Conservation (phyloP, 2,797 vertebrate species). For the Discoglossus pictus region DNA sequence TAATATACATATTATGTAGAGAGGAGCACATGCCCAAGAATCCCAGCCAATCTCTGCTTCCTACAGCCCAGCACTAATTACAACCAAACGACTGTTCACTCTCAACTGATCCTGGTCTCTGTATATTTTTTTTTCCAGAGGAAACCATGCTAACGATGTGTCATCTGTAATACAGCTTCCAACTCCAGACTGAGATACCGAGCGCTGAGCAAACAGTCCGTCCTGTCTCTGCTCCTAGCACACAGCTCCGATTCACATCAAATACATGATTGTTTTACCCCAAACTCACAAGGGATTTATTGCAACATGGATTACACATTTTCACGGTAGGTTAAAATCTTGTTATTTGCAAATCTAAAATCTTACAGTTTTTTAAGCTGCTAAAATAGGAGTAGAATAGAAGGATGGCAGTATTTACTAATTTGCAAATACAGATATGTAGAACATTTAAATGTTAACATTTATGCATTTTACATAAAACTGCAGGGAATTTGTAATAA, state of each 20-base stretch:
- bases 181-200: conserved; percentile 47
- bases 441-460: too few relatives aligned
- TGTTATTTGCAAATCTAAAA: conserved; percentile 42
- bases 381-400: too few relatives aligned
- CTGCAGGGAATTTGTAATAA: too few relatives aligned
- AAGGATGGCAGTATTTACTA: too few relatives aligned
- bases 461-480: too few relatives aligned
- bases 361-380: conserved; percentile 4
- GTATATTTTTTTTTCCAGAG: conserved; percentile 55
- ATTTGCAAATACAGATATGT: too few relatives aligned
- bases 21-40: conserved; percentile 10
- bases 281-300: conserved; percentile 42
- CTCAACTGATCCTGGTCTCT: conserved; percentile 44
- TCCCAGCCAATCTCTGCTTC: conserved; percentile 28
- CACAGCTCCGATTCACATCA: conserved; percentile 24
- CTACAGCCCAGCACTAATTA: conserved; percentile 17
- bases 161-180: conserved; percentile 42
- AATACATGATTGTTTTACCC: conserved; percentile 20
- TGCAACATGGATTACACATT: conserved; percentile 53
- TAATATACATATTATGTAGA: background rate
- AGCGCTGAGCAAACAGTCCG: conserved; percentile 19
- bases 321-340: conserved; percentile 59
- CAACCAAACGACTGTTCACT: conserved; percentile 38
- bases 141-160: conserved; percentile 48
- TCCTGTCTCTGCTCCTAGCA: conserved; percentile 18